Evolutionary conservation across 2,888 invertebrate species (phyloP).

Genomic region (Eurytoma californica): DNA sequence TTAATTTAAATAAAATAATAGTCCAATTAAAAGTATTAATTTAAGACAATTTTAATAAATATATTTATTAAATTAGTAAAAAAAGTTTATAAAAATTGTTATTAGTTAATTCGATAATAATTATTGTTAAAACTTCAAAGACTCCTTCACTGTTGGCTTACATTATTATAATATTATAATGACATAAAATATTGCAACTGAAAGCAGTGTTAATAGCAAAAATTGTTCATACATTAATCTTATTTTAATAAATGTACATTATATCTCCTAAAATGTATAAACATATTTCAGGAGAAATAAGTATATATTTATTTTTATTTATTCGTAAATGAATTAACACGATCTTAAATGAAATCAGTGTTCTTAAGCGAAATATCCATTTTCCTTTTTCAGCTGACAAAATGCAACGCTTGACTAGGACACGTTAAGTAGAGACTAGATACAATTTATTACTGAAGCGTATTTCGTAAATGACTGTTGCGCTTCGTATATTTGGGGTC

Average conservation of each 20-base stretch:
- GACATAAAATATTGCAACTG: slow-evolving; percentile 12
- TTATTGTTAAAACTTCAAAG: slow-evolving; percentile 3
- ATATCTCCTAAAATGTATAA: too few relatives aligned
- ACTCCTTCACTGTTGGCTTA: neutral
- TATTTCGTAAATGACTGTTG: slow-evolving; percentile 38
- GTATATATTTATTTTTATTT: too few relatives aligned
- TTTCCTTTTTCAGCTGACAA: slow-evolving; percentile 54
- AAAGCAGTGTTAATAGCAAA: neutral
- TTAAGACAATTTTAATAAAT: slow-evolving; percentile 25
- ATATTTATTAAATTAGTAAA: slow-evolving; percentile 20
- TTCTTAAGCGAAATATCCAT: slow-evolving; percentile 14
- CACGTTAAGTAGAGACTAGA: slow-evolving; percentile 72
- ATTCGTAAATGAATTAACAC: too few relatives aligned
- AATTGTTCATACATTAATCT: too few relatives aligned
- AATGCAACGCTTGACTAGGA: slow-evolving; percentile 72
- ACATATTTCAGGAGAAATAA: too few relatives aligned
- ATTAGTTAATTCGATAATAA: slow-evolving; percentile 9
- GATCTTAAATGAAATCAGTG: neutral
- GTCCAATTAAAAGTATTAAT: slow-evolving; percentile 11
- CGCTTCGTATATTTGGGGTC: slow-evolving; percentile 12
- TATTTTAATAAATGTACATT: too few relatives aligned
- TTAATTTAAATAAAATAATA: slow-evolving; percentile 13
- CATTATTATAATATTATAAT: slow-evolving; percentile 3
- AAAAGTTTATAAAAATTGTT: slow-evolving; percentile 23
- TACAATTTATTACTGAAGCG: slow-evolving; percentile 56